These are phyloP conservation scores for Dermolepida albohirtum DNA, from an alignment of 2,888 invertebrate species.

Conservation along the genomic window DNA sequence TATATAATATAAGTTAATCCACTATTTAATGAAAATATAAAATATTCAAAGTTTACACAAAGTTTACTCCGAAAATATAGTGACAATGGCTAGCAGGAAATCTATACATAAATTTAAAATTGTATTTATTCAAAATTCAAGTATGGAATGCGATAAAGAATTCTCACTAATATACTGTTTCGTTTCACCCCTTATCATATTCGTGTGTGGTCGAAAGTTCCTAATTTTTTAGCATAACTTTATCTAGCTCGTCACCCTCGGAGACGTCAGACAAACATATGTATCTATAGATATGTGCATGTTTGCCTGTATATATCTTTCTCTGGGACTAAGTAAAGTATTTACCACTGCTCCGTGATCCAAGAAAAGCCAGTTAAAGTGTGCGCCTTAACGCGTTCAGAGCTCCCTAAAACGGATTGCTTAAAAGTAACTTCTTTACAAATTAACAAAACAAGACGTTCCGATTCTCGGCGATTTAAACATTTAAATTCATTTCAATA, in stretches of 20 bases:
- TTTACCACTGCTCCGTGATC: conserved; percentile 49
- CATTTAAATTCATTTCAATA: no score
- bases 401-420: conserved; percentile 39
- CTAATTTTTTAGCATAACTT: conserved; percentile 52
- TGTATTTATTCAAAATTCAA: no score
- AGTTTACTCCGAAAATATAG: no score
- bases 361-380: conserved; percentile 49
- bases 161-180: no score
- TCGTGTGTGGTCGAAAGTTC: conserved; percentile 31
- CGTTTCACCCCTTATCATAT: background rate
- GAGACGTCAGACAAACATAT: conserved; percentile 44
- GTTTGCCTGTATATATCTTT: conserved; percentile 39
- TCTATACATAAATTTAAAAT: no score
- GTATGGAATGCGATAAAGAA: no score
- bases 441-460: background rate
- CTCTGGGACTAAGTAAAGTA: conserved; percentile 41
- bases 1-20: no score
- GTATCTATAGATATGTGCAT: conserved; percentile 10
- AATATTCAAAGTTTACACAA: no score
- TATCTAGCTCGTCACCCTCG: conserved; percentile 54
- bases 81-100: no score
- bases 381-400: conserved; percentile 49
- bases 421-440: background rate
- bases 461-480: no score
- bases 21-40: no score